Base-by-base conservation (phyloP, 2,113 vertebrate genomes). In the Hepsetus odoe region DNA sequence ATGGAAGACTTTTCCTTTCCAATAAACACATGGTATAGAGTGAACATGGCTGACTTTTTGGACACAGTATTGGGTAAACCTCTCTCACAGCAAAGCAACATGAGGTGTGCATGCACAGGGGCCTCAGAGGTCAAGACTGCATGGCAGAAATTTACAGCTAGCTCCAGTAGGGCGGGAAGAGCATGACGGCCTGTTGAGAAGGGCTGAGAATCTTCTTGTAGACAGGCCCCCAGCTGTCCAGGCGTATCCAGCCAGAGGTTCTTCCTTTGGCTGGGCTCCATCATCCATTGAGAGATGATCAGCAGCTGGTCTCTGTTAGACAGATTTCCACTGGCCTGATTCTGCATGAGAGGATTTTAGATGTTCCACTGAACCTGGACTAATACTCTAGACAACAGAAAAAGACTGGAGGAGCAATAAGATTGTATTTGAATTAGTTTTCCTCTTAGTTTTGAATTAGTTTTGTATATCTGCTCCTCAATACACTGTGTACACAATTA, bases 241-340 rank as follows among this genome's bases (percentile, higher is more conserved):
- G 16, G 66, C 55, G 71, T 65, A 53, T 82, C 59, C 24, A 44
- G 61, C 46, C 42, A 49, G 35, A 44, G 67, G 14, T 42, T 76
- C 59, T 58, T 16, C 9, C 49, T 28, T 69, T 83, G 79, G 53
- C 77, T 40, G 26, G 26, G 13, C n/a, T 81, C 56, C 77, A 64
- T 64, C 18, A 56, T 55, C 33, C 46, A 64, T 14, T 30, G 51
- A 51, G 77, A 24, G 75, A 56, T 20, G 18, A 75, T 38, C 35
- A 46, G 40, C 77, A 85, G 51, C 71, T 82, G 77, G 56, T 22
- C 24, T 74, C 40, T 24, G 74, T 81, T 76, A 55, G 16, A 71
- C 59, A 75, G 32, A 76, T 70, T 76, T 72, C 74, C 74, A 71
- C 46, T 32, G 32, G 5, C 44, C 38, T 56, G 13, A 40, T 70